Base-by-base conservation (phyloP, 2,113 vertebrate genomes). In the Rostratula benghalensis region DNA sequence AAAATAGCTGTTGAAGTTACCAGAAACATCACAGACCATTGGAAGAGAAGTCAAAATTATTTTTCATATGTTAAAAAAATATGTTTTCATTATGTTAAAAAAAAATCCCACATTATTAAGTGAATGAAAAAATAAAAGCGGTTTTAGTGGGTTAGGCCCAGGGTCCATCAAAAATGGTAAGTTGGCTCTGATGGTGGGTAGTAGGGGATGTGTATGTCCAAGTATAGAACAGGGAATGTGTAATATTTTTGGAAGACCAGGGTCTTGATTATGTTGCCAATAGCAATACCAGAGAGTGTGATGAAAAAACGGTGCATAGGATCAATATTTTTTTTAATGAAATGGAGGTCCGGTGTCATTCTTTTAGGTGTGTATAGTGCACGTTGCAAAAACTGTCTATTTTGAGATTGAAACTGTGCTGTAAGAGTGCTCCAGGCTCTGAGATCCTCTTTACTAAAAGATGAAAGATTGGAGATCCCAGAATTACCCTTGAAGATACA, bases 331-430 rank as follows among this genome's bases (percentile, higher is more conserved):
- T 0, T 74, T 59, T 63, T 35, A 48, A 15, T 37, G 6, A 68
- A 89, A n/a, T 13, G 43, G 7, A 35, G 5, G 3, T 10, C 61
- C 10, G 1, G 7, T 80, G 27, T 18, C 22, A 76, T 86, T 76
- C 5, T 3, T 75, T 21, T 63, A 28, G 23, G 9, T 0, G 0
- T 53, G 2, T 23, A 10, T 24, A 37, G 19, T 0, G 0, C 25
- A 19, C 77, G 14, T 33, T 56, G 9, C 7, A 35, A 64, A 41
- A 64, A 6, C 4, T 37, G 7, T n/a, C 5, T 6, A 17, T 93
- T 83, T 65, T 67, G 45, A 61, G 25, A 31, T 3, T 57, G 28
- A 83, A 75, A 39, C 41, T 37, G 3, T 75, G 2, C 23, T 79
- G 4, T 63, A 7, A 5, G 9, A 1, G 6, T 69, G 4, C 56